phyloP scores from a whole-genome alignment of 2,113 vertebrate genomes.

The Poeciliopsis occidentalis region DNA sequence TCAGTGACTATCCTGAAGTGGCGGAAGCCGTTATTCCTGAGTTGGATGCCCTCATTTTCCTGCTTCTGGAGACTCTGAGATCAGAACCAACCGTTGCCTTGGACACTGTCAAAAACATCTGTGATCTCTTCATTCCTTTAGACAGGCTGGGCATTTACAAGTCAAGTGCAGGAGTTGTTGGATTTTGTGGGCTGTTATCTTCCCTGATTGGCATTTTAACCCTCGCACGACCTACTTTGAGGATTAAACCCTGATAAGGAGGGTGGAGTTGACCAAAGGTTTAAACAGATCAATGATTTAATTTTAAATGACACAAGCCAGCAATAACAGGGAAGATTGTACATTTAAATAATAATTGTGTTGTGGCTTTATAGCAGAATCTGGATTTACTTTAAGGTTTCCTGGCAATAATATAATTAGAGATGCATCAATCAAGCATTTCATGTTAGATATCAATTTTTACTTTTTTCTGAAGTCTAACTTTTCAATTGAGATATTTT shows the following conservation, averaged over 20 bases:
- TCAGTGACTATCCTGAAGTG: conserved; percentile 52
- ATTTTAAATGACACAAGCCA: neutral
- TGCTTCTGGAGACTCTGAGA: conserved; percentile 79
- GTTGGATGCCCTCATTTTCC: conserved; percentile 78
- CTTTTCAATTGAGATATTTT: neutral
- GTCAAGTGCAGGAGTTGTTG: conserved; percentile 85
- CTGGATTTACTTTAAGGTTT: neutral
- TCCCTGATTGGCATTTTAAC: conserved; percentile 90
- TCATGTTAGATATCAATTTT: neutral
- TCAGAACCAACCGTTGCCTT: conserved; percentile 85
- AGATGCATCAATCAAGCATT: neutral
- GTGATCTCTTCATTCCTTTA: conserved; percentile 90
- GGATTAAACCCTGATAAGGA: conserved; percentile 76
- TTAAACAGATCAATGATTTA: neutral
- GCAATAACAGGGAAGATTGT: neutral
- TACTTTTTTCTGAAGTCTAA: neutral
- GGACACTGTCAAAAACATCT: conserved; percentile 89
- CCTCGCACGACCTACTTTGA: conserved; percentile 83
- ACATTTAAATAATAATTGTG: neutral
- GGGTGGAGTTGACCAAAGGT: neutral
- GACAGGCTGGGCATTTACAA: conserved; percentile 86
- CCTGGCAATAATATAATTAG: neutral
- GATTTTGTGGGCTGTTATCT: conserved; percentile 89
- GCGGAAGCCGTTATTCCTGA: conserved; percentile 68
- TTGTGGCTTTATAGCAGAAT: neutral